Evolutionary conservation across 2,113 vertebrate species (phyloP), one percentile per base, ranked within the genome.

Genomic region (Edolisoma coerulescens): DNA sequence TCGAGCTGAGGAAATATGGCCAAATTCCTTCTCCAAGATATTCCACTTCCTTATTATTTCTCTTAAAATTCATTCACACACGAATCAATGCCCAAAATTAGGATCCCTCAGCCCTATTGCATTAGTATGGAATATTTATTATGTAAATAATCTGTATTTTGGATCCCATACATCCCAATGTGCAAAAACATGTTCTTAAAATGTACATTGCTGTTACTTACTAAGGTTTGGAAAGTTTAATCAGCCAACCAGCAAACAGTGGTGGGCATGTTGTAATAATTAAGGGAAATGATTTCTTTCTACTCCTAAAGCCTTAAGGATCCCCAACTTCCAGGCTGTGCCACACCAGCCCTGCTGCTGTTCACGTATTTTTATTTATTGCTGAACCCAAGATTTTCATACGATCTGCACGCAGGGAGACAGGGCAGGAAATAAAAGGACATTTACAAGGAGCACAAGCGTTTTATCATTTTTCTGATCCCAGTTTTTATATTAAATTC

Each of bases 131-230:
- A 24, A 74, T 45, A 45, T 19, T 13, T 13, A 45, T 24, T 12
- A 33, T n/a, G 6, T 12, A 49, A 67, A 35, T 50, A 26, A 35
- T 11, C 16, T 41, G 3, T 10, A 10, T 33, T 54, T 69, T 60
- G 41, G 33, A 35, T 64, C 13, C 10, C 7, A 16, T 7, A 7
- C 7, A 1, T 42, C 84, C 41, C 6, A 3, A 11, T 0, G 14
- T 21, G 6, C 26, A 14, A 53, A 57, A 50, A 8, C 39, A 18
- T 0, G 0, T n/a, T 32, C 13, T 35, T 23, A 35, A 60, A 57
- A 42, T 0, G 4, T 3, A 10, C 6, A 2, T 13, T 16, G 4
- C 3, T 83, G 39, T 47, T 23, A 28, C 4, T 11, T 16, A 7
- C 7, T 37, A 1, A 1, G 0, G 1, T 53, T 23, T 50, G 9